Evolutionary conservation across 2,888 invertebrate species (phyloP).

Genomic region (Heliconius ethilla): DNA sequence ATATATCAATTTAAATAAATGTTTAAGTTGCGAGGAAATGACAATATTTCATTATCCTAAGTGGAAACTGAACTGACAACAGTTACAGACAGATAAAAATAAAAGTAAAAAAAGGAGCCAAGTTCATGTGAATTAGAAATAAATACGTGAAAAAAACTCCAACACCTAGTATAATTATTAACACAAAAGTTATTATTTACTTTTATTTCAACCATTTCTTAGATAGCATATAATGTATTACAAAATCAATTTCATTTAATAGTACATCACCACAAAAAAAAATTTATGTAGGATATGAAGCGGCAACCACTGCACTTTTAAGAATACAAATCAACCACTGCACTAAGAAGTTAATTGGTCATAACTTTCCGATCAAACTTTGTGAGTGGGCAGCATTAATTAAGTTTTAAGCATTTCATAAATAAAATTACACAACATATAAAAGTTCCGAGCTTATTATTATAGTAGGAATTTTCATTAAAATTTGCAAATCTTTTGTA

Average conservation of each 20-base stretch:
- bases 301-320: not conserved
- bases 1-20: no score
- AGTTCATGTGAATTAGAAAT: not conserved
- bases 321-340: not conserved
- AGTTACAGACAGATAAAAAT: not conserved
- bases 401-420: constrained; percentile 9
- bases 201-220: not conserved
- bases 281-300: not conserved
- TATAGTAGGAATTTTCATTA: constrained; percentile 15
- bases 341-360: not conserved
- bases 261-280: not conserved
- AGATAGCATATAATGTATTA: not conserved
- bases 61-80: no score
- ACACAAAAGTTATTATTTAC: not conserved
- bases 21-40: no score
- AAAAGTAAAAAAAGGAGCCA: no score
- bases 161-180: not conserved
- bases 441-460: constrained; percentile 6
- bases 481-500: constrained; percentile 20
- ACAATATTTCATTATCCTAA: no score
- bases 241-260: no score
- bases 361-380: not conserved
- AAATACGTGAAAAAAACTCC: not conserved
- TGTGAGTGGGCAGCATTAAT: constrained; percentile 20
- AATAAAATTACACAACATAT: constrained; percentile 26